Conservation (phyloP, 2,888 invertebrate species). For the Macrophya annulata region DNA sequence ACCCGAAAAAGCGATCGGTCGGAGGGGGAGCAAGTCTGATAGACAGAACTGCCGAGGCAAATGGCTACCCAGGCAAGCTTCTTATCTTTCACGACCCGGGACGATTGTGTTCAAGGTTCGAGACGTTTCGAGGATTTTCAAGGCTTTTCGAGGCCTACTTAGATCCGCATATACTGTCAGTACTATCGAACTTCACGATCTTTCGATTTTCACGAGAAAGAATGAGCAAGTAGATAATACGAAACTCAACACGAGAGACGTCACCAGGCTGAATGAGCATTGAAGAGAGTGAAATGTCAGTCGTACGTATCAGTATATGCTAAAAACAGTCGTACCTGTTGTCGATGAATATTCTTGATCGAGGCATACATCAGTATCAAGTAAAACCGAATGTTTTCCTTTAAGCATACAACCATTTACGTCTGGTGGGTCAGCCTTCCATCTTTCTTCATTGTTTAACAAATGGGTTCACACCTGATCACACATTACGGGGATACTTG, state of each 20-base stretch:
- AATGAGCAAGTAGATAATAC: slow-evolving; percentile 27
- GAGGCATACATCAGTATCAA: slow-evolving; percentile 7
- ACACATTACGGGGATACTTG: slow-evolving; percentile 14
- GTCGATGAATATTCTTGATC: not conserved
- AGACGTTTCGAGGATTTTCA: slow-evolving; percentile 16
- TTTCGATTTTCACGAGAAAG: slow-evolving; percentile 26
- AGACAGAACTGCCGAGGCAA: slow-evolving; percentile 12
- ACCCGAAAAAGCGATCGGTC: slow-evolving; percentile 35
- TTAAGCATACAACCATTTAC: not conserved
- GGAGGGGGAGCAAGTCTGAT: not conserved
- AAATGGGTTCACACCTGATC: slow-evolving; percentile 32
- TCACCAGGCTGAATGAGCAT: not conserved
- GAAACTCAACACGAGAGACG: not conserved
- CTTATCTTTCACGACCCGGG: slow-evolving; percentile 21
- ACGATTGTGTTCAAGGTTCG: slow-evolving; percentile 31
- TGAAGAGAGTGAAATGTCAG: slow-evolving; percentile 1
- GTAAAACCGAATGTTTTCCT: not conserved
- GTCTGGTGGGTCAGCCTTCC: not conserved
- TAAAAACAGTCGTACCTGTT: not conserved
- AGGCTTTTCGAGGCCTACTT: slow-evolving; percentile 17
- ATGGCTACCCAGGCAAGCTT: slow-evolving; percentile 41
- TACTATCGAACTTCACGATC: slow-evolving; percentile 24
- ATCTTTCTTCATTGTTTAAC: slow-evolving; percentile 1
- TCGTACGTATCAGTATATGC: not conserved
- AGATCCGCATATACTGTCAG: not conserved